phyloP scores from a whole-genome alignment of 2,113 vertebrate genomes.

The Gallinago undulata region DNA sequence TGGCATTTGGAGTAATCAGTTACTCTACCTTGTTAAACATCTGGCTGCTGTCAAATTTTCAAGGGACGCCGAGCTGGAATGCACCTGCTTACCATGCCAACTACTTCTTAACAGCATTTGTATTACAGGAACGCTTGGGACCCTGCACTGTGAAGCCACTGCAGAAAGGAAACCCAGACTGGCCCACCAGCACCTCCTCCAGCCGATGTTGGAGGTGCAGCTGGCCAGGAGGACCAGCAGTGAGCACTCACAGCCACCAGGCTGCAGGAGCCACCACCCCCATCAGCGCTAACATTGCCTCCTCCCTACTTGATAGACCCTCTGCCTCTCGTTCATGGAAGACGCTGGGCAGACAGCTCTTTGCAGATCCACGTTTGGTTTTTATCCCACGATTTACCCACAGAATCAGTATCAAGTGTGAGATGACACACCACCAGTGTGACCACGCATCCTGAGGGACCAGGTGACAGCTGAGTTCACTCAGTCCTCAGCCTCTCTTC shows the following conservation, averaged over 20 bases:
- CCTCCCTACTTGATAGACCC: not conserved
- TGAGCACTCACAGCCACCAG: not conserved
- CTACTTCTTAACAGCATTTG: not conserved
- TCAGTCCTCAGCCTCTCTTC: not conserved
- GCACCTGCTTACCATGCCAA: slow-evolving; percentile 29
- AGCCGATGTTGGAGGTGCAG: not conserved
- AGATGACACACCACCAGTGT: not conserved
- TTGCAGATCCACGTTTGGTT: not conserved
- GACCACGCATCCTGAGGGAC: fast-evolving
- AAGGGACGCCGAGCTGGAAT: not conserved
- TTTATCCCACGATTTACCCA: not conserved
- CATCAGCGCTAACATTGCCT: not conserved
- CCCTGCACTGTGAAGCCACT: not conserved
- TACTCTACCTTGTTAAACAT: slow-evolving; percentile 10
- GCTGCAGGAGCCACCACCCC: not conserved
- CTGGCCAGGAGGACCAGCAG: not conserved
- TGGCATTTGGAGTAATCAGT: not conserved
- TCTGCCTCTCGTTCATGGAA: not conserved
- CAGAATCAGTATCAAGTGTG: not conserved
- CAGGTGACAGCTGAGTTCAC: not conserved
- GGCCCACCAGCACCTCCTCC: not conserved
- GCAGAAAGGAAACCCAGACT: not conserved
- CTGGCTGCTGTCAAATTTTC: slow-evolving; percentile 28
- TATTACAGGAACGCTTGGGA: not conserved
- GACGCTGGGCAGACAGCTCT: not conserved